phyloP scores from a whole-genome alignment of 1,140 invertebrate genomes.

The Anthonomus grandis region DNA sequence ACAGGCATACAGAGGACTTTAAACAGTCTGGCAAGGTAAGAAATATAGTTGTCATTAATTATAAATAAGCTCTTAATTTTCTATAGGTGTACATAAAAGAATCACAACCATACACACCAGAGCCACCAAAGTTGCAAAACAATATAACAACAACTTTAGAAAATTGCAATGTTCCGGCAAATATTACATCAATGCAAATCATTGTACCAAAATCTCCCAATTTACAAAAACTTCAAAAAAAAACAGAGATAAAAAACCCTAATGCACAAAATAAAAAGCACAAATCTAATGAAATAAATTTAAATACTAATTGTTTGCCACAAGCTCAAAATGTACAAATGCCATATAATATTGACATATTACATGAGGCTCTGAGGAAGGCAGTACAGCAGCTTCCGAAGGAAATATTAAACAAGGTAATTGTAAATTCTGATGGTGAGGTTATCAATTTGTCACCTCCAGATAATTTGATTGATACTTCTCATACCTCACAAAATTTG shows the following conservation, averaged over 20 bases:
- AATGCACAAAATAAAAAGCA: too few species aligned
- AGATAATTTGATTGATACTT: slow-evolving; percentile 22
- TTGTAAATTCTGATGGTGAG: slow-evolving; percentile 42
- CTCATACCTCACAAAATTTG: background rate
- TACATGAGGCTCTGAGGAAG: slow-evolving; percentile 23
- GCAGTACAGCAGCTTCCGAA: slow-evolving; percentile 32
- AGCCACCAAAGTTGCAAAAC: too few species aligned
- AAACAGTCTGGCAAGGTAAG: slow-evolving; percentile 60
- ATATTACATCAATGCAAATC: too few species aligned
- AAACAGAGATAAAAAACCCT: background rate
- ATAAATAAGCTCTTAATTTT: background rate
- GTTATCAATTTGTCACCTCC: slow-evolving; percentile 40
- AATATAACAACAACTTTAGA: too few species aligned
- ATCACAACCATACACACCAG: too few species aligned
- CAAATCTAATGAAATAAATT: too few species aligned
- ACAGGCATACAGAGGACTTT: slow-evolving; percentile 60
- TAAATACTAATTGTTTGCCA: slow-evolving; percentile 17
- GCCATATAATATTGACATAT: slow-evolving; percentile 27
- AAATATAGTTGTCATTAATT: background rate
- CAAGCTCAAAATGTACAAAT: slow-evolving; percentile 18
- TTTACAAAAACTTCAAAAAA: background rate
- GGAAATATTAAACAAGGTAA: slow-evolving; percentile 39
- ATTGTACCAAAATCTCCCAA: background rate
- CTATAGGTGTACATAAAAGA: slow-evolving; percentile 56
- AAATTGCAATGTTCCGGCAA: too few species aligned